Evolutionary conservation across 1,140 invertebrate species (phyloP), one percentile per base, ranked within the genome.

Genomic region (Rhyacophila brunnea): DNA sequence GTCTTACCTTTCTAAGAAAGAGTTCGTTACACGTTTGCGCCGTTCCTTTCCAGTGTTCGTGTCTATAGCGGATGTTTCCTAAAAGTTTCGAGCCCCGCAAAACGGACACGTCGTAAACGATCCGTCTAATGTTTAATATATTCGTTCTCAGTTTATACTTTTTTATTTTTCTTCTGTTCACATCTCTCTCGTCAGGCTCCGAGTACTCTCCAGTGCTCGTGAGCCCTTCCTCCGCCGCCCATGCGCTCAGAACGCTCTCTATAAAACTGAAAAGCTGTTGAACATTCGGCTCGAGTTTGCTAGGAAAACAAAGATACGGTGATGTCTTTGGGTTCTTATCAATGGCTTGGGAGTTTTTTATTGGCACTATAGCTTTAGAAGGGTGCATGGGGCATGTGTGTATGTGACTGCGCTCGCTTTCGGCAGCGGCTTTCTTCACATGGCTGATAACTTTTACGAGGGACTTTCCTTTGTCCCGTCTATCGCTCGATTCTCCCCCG

Each of bases 191-290:
- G 62, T 81, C 81, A 1, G 84, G 82, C 62, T 83, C 81, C 17
- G 81, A 83, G 64, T 83, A 82, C 66, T 85, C 84, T 3, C 84
- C 85, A 1, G 85, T 85, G 52, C 84, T 85, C 1, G 81, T 82
- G 40, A 86, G 77, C 11, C 84, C 84, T 56, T 86, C 85, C 60
- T 87, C 85, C 45, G 84, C 83, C 9, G 84, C 84, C 84, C 84
- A 86, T 15, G 85, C 83, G 66, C 84, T 86, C 35, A 86, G 69
- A 28, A 86, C 84, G 58, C 83, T 83, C 70, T 88, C 87, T 46
- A 89, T 87, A 67, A 89, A 89, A 69, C 85, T 87, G 71, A 88
- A 89, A 53, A 89, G 77, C 71, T 88, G 85, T 69, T 88, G 85
- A n/a, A 88, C 87, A 70, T 88, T 88, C n/a, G 85, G 82, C 67